Percentiles rank a stretch among this genome's conserved stretches.
These are phyloP conservation scores for Hystrix brachyura DNA, from an alignment of 2,113 vertebrate species.

Conservation along the genomic window DNA sequence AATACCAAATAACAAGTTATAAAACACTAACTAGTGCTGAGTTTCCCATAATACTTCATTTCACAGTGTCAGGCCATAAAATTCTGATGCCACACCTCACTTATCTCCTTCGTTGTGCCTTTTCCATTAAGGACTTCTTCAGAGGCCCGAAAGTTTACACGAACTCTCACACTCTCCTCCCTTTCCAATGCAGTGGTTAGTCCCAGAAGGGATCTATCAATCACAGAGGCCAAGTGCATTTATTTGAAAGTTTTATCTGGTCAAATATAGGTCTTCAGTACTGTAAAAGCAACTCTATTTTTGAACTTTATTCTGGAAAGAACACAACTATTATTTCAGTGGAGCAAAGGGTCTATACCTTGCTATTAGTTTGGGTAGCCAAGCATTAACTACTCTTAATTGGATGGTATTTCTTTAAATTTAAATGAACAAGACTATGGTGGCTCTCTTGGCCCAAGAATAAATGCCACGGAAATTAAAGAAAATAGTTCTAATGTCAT, in stretches of 20 bases:
- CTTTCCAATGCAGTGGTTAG: not conserved
- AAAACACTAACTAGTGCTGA: not conserved
- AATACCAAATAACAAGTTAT: not conserved
- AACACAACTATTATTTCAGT: not conserved
- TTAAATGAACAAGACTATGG: slow-evolving; percentile 60
- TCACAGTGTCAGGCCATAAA: not conserved
- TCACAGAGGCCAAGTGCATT: not conserved
- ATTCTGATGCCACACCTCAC: not conserved
- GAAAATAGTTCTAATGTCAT: slow-evolving; percentile 72
- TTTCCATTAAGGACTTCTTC: slow-evolving; percentile 17
- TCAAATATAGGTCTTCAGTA: not conserved
- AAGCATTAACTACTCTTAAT: slow-evolving; percentile 62
- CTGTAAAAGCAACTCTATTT: not conserved
- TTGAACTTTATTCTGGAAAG: slow-evolving; percentile 21
- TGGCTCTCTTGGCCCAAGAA: slow-evolving; percentile 30
- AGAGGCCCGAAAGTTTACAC: not conserved
- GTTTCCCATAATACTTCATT: not conserved
- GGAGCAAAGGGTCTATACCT: not conserved
- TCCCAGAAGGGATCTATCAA: not conserved
- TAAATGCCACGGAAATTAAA: slow-evolving; percentile 80
- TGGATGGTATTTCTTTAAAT: slow-evolving; percentile 59
- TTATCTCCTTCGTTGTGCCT: not conserved
- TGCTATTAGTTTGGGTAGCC: not conserved
- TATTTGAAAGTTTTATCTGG: not conserved
- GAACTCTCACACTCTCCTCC: not conserved